Evolutionary conservation across 1,140 invertebrate species (phyloP), one percentile per base, ranked within the genome.

Genomic region (Acromyrmex heyeri): DNA sequence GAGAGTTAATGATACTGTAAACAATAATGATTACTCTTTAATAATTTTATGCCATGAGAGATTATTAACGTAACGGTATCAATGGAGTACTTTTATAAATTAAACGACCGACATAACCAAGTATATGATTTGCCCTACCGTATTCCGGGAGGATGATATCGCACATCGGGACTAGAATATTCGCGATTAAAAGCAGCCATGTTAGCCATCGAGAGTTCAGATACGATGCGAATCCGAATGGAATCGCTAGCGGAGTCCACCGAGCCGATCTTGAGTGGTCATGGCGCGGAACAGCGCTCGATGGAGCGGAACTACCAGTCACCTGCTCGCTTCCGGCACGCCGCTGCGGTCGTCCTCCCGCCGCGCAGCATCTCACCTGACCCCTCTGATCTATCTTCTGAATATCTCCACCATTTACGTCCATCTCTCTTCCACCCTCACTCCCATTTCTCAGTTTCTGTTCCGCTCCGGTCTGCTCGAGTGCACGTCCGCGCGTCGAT

Each of bases 291-390:
- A 95, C 95, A 95, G 94, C 87, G 91, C 89, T 94, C 95, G 94
- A 95, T 95, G 91, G 93, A 94, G 95, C 93, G 94, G 94, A 95
- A 95, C 95, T 94, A 94, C 94, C 93, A 94, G 94, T 95, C 95
- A 95, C 95, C 95, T 95, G 94, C 93, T 95, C 93, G 93, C 93
- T 95, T 95, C 95, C 94, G 94, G 94, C 94, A 95, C 92, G 91
- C 91, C 87, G 87, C 90, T 91, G 89, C 89, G 91, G 88, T 90
- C 81, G 86, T 91, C 69, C 77, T 92, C 89, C 76, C 86, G 62
- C 78, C 78, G 64, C 53, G 44, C 89, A 27, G 21, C 69, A 85
- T 81, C 75, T 90, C 91, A 87, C 86, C 81, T 85, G 87, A 89
- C 85, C 77, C 88, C 85, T 73, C 70, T 27, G 88, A 86, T 30